These are phyloP conservation scores for Anneissia japonica DNA, from an alignment of 35 echinoderm and acorn worm genomes.

Conservation along the genomic window DNA sequence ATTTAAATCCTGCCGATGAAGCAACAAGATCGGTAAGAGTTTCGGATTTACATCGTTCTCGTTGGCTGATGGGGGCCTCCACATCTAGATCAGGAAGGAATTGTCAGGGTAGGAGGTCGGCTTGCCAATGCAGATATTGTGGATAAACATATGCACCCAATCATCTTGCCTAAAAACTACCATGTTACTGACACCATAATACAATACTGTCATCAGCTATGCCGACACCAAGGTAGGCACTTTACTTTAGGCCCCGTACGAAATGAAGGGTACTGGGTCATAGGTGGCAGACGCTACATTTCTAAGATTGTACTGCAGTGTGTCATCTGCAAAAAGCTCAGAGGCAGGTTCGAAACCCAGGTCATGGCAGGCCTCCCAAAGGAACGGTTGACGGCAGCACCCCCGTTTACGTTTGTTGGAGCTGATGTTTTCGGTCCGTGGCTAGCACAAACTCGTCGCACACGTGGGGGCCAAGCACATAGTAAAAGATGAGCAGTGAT, in stretches of 20 bases:
- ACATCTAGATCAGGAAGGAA: background rate
- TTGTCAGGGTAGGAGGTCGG: slow-evolving; percentile 1
- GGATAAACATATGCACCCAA: background rate
- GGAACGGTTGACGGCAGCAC: too few species aligned
- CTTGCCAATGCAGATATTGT: background rate
- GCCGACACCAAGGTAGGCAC: background rate
- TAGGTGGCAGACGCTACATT: slow-evolving; percentile 19
- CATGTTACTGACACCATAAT: background rate
- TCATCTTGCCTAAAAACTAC: slow-evolving; percentile 8
- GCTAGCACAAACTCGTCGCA: too few species aligned
- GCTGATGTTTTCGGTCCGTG: slow-evolving; percentile 4
- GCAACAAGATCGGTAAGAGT: too few species aligned
- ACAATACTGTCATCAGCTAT: background rate
- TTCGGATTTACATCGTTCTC: background rate
- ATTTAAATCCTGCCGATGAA: too few species aligned
- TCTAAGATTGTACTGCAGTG: slow-evolving; percentile 18
- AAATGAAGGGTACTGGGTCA: slow-evolving; percentile 42
- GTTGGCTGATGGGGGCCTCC: background rate
- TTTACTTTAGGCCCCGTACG: slow-evolving; percentile 18
- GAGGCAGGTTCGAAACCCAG: slow-evolving; percentile 10
- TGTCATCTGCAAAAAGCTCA: slow-evolving; percentile 20
- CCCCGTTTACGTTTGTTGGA: background rate
- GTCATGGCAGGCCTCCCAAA: background rate
- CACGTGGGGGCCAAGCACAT: too few species aligned
- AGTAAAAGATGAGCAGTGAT: background rate